Evolutionary conservation across 1,140 invertebrate genomes (phyloP).

Genomic region (Heterodera carotae): DNA sequence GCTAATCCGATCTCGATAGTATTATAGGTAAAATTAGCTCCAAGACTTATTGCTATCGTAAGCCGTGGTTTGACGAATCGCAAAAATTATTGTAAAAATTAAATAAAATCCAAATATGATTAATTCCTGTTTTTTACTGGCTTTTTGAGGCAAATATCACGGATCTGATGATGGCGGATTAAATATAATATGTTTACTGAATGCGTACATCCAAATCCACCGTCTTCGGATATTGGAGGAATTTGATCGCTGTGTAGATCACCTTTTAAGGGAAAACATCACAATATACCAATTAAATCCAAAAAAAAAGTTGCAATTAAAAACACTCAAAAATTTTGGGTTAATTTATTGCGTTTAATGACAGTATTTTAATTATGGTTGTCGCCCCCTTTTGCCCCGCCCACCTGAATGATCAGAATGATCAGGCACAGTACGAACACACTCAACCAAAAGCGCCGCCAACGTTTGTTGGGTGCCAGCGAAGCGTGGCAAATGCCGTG

Average conservation of each 20-base stretch:
- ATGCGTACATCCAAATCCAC: conserved; percentile 62
- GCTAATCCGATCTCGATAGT: no score
- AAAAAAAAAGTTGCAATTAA: no score
- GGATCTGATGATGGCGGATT: no score
- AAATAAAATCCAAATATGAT: conserved; percentile 5
- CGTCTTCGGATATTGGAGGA: conserved; percentile 58
- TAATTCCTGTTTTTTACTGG: not conserved
- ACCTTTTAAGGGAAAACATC: conserved; percentile 24
- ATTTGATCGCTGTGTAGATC: conserved; percentile 54
- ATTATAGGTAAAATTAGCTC: no score
- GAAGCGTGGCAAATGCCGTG: conserved; percentile 62
- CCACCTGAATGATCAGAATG: conserved; percentile 46
- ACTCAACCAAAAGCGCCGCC: conserved; percentile 50
- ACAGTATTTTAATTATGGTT: no score
- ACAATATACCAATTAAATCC: no score
- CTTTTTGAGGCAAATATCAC: no score
- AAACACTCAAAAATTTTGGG: no score
- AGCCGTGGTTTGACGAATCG: no score
- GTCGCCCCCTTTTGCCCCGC: not conserved
- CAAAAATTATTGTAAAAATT: conserved; percentile 23
- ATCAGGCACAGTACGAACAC: conserved; percentile 12
- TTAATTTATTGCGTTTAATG: no score
- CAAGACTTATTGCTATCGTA: conserved; percentile 1
- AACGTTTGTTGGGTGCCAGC: conserved; percentile 45
- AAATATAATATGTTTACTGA: not conserved